A percentile compares a stretch with the other conserved stretches of the same genome.
phyloP scores from a whole-genome alignment of 2,797 vertebrate species.

The Odontamblyopus lacepedii region DNA sequence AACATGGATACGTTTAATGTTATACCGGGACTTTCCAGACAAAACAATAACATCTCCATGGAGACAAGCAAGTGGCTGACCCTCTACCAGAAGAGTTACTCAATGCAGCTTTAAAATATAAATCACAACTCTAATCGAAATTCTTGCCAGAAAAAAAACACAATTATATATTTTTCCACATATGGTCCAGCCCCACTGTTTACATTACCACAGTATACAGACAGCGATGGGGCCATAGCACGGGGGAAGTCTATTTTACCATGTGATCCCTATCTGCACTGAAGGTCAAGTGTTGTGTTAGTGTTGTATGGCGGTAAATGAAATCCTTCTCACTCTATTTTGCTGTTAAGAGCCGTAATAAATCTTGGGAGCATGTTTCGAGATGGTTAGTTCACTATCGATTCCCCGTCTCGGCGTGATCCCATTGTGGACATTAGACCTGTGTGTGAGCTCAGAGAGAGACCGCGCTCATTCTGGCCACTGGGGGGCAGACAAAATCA shows the following conservation, averaged over 20 bases:
- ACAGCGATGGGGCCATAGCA: not conserved
- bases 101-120: no score
- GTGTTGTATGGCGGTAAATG: conserved; percentile 63
- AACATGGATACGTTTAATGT: no score
- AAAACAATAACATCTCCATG: no score
- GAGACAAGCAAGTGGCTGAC: no score
- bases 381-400: conserved; percentile 66
- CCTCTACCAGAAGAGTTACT: no score
- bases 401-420: conserved; percentile 63
- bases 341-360: conserved; percentile 67
- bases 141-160: no score
- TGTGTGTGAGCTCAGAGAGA: conserved; percentile 38
- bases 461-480: not conserved
- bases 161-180: no score
- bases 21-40: no score
- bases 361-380: conserved; percentile 59
- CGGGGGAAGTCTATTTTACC: conserved; percentile 33
- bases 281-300: conserved; percentile 64
- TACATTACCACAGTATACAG: no score
- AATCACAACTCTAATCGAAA: no score
- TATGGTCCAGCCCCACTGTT: no score
- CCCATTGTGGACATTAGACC: conserved; percentile 60
- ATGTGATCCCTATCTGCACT: conserved; percentile 53
- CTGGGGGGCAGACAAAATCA: conserved; percentile 27
- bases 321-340: conserved; percentile 75